Evolutionary conservation across 2,888 invertebrate genomes (phyloP), one percentile per base, ranked within the genome.

Genomic region (Carpatolechia fugitivella): DNA sequence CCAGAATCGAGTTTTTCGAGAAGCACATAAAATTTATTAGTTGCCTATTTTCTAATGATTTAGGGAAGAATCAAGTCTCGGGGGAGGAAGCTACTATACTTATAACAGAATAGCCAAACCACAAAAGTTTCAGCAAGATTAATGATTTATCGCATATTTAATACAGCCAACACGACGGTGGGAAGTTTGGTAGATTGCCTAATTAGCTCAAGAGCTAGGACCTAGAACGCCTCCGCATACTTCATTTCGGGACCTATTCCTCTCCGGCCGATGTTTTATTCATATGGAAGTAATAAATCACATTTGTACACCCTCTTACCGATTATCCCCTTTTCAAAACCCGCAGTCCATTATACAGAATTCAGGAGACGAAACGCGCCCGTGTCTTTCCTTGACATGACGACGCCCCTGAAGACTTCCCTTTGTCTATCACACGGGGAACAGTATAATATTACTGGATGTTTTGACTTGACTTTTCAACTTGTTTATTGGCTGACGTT

Each of bases 201-300:
- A 36, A 54, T 56, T 57, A 54, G 51, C 50, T 30, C 55, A 58
- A 56, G 49, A 57, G 40, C 36, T 38, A 35, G 13, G 29, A 13
- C 44, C 41, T 14, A 47, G 33, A 13, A 20, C 51, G 38, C 30
- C 47, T 55, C 58, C 64, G 69, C 76, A 72, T 72, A 78, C 70
- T 74, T 68, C 65, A 65, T 66, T 64, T 63, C 65, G 58, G 68
- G 60, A 49, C 18, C 49, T 60, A 55, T 20, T 69, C 66, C 71
- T 68, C 67, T 69, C 69, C 74, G 72, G 67, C 67, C 68, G 63
- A 82, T 82, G 78, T 74, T 72, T 82, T 80, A 81, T 81, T 82
- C 80, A 82, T 78, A 69, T 62, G 61, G 57, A 57, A 62, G 72
- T 76, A 72, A 82, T 81, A 80, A 81, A 82, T 81, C 80, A 78